Conservation (phyloP, 2,888 invertebrate species). For the Nyleta sp. region DNA sequence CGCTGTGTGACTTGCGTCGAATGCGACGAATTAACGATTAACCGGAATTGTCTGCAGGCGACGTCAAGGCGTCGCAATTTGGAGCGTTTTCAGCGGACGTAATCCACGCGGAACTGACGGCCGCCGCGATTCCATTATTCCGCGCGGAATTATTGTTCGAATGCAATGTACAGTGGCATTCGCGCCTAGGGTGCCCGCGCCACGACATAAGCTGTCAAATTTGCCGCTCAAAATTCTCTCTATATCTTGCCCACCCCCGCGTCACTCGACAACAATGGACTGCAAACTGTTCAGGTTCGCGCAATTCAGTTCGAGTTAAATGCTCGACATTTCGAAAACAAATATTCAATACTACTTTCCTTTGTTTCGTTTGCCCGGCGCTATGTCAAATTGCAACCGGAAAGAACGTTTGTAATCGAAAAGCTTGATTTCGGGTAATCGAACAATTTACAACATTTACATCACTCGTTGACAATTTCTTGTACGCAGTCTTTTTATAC, state of each 20-base stretch:
- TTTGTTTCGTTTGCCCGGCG: conserved; percentile 32
- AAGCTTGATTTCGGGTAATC: no score
- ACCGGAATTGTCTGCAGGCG: conserved; percentile 61
- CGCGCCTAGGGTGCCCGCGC: conserved; percentile 70
- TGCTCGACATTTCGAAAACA: conserved; percentile 61
- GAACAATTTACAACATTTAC: no score
- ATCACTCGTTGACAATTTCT: no score
- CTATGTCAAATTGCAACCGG: conserved; percentile 30
- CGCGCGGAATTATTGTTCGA: conserved; percentile 75
- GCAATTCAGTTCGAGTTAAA: conserved; percentile 54
- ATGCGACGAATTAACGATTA: conserved; percentile 59
- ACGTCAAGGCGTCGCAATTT: conserved; percentile 68
- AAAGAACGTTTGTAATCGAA: neutral
- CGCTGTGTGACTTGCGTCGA: conserved; percentile 51
- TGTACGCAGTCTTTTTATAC: neutral
- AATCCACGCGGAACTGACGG: conserved; percentile 71
- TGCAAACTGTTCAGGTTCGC: conserved; percentile 39
- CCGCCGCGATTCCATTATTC: conserved; percentile 68
- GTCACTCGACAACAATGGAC: conserved; percentile 42
- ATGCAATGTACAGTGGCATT: conserved; percentile 77
- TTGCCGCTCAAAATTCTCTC: conserved; percentile 72
- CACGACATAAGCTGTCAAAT: conserved; percentile 77
- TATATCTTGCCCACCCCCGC: conserved; percentile 61
- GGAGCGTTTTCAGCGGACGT: conserved; percentile 69
- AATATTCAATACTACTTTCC: conserved; percentile 45